Percentiles rank a stretch among this genome's conserved stretches.
phyloP scores from a whole-genome alignment of 2,888 invertebrate genomes.

The Coenonympha arcania region DNA sequence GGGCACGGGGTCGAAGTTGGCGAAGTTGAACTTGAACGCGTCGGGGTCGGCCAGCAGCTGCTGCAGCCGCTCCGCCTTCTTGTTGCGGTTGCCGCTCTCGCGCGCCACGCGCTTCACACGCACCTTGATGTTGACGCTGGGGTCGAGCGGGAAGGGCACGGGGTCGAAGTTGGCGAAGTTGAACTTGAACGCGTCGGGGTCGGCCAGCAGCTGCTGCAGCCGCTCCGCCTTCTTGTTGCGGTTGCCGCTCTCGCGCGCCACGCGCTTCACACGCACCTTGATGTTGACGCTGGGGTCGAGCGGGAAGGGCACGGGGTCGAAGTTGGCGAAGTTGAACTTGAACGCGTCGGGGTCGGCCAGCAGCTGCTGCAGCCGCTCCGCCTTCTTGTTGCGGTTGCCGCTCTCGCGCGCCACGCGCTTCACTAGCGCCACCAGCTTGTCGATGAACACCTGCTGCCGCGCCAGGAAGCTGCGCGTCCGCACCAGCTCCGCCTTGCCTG shows the following conservation, averaged over 20 bases:
- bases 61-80: too few species aligned
- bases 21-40: too few species aligned
- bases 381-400: conserved; percentile 93
- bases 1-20: too few species aligned
- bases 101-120: too few species aligned
- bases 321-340: conserved; percentile 90
- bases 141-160: too few species aligned
- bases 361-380: conserved; percentile 88
- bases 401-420: conserved; percentile 92
- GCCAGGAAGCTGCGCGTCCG: conserved; percentile 83
- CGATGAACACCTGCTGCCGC: conserved; percentile 92
- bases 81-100: too few species aligned
- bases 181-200: too few species aligned
- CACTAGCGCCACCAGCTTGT: conserved; percentile 89
- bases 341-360: conserved; percentile 85
- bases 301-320: conserved; percentile 95
- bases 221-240: too few species aligned
- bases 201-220: too few species aligned
- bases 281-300: conserved; percentile 89
- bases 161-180: too few species aligned
- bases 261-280: conserved; percentile 17
- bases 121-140: too few species aligned
- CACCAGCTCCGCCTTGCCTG: conserved; percentile 78
- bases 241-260: background rate
- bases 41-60: too few species aligned